Percentiles rank a stretch among this genome's conserved stretches.
Conservation (phyloP, 2,888 invertebrate genomes). For the Germaria angustata region DNA sequence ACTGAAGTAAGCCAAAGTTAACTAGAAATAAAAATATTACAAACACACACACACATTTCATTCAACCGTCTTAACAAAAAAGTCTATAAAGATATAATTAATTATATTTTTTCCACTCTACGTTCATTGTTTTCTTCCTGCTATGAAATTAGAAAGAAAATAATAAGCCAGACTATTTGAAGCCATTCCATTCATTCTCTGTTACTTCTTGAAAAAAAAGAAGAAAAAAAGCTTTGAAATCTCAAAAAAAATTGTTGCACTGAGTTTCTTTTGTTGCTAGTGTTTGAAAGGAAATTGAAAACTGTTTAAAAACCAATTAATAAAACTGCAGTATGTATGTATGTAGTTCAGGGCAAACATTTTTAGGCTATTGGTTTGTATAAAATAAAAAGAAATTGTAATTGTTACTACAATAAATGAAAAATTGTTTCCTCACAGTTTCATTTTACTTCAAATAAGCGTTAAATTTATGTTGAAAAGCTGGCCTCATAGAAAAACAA, state of each 20-base stretch:
- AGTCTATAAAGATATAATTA: constrained; percentile 51
- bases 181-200: constrained; percentile 24
- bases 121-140: constrained; percentile 26
- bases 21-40: not conserved
- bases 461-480: constrained; percentile 49
- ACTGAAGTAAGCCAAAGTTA: constrained; percentile 25
- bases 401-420: not conserved
- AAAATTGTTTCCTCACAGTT: not conserved
- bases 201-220: too few relatives aligned
- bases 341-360: constrained; percentile 54
- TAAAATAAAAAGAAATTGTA: not conserved
- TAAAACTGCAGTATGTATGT: constrained; percentile 33
- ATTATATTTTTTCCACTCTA: constrained; percentile 52
- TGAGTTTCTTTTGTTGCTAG: constrained; percentile 12
- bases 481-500: too few relatives aligned
- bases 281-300: constrained; percentile 63
- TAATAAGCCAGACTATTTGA: constrained; percentile 44
- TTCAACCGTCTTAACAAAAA: not conserved
- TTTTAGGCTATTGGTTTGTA: constrained; percentile 15
- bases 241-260: constrained; percentile 40
- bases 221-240: constrained; percentile 36
- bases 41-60: not conserved
- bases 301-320: constrained; percentile 65
- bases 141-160: not conserved
- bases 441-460: constrained; percentile 20